These are phyloP conservation scores for Saccopteryx bilineata DNA, from an alignment of 2,113 vertebrate species.

Conservation along the genomic window DNA sequence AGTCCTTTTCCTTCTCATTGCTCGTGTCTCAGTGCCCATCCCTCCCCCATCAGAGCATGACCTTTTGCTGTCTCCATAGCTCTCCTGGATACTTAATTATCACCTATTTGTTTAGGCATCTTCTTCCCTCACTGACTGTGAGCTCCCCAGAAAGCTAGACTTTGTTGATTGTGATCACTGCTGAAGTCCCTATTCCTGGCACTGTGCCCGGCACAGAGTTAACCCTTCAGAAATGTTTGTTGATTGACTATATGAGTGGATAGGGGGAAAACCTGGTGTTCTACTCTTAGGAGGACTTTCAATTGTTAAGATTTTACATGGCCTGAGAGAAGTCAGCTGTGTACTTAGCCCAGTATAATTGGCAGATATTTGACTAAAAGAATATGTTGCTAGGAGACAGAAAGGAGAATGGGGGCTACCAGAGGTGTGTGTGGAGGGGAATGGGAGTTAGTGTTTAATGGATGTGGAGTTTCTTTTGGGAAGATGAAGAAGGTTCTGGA, in stretches of 20 bases:
- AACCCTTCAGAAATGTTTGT: background rate
- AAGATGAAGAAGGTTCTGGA: background rate
- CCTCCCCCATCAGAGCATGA: background rate
- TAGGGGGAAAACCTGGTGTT: background rate
- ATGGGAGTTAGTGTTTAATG: background rate
- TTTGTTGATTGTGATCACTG: background rate
- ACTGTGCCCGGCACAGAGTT: background rate
- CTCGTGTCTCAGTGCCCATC: background rate
- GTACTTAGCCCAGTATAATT: background rate
- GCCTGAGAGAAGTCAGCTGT: background rate
- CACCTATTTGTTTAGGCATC: background rate
- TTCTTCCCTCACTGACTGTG: background rate
- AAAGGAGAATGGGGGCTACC: background rate
- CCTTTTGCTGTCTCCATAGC: background rate
- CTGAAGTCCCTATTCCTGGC: background rate
- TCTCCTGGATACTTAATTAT: background rate
- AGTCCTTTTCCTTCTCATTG: background rate
- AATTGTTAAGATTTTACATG: background rate
- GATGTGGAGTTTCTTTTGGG: background rate
- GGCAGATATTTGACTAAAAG: conserved; percentile 7
- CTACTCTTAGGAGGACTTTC: background rate
- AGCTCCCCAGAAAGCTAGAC: background rate
- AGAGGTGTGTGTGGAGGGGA: background rate
- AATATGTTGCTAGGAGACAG: background rate
- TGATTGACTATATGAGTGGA: background rate